These are phyloP conservation scores for Ferdinandea cuprea DNA, from an alignment of 2,888 invertebrate genomes.

Conservation along the genomic window DNA sequence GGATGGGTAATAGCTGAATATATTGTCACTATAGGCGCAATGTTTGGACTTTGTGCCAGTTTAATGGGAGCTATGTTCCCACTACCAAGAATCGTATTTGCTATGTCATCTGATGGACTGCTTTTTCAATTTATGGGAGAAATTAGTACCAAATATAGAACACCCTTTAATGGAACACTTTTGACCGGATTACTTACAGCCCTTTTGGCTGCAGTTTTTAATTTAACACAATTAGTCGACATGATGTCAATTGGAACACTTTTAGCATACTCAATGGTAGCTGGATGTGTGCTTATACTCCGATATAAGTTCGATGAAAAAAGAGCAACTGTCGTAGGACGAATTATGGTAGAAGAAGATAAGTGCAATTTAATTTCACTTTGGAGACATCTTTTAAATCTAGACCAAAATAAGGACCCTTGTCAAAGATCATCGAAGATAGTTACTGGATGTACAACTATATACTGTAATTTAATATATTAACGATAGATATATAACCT, in stretches of 20 bases:
- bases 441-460: slow-evolving; percentile 24
- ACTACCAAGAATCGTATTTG: slow-evolving; percentile 92
- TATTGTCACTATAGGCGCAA: slow-evolving; percentile 92
- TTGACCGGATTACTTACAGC: slow-evolving; percentile 90
- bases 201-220: slow-evolving; percentile 88
- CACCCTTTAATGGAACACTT: slow-evolving; percentile 90
- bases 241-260: slow-evolving; percentile 92
- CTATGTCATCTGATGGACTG: slow-evolving; percentile 94
- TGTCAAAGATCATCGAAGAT: slow-evolving; percentile 37
- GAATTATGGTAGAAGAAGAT: neutral
- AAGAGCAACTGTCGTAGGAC: neutral
- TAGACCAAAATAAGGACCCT: slow-evolving; percentile 38
- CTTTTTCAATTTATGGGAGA: slow-evolving; percentile 89
- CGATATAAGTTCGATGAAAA: slow-evolving; percentile 84
- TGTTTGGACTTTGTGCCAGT: slow-evolving; percentile 93
- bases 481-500: slow-evolving; percentile 2
- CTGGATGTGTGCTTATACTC: slow-evolving; percentile 88
- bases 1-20: slow-evolving; percentile 92
- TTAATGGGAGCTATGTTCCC: slow-evolving; percentile 94
- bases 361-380: neutral
- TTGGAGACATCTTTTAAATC: slow-evolving; percentile 39
- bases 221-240: slow-evolving; percentile 88
- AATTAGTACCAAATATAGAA: slow-evolving; percentile 89
- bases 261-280: slow-evolving; percentile 90
- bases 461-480: slow-evolving; percentile 35